These are phyloP conservation scores for Dryobates pubescens DNA, from an alignment of 2,797 vertebrate genomes.

Conservation along the genomic window DNA sequence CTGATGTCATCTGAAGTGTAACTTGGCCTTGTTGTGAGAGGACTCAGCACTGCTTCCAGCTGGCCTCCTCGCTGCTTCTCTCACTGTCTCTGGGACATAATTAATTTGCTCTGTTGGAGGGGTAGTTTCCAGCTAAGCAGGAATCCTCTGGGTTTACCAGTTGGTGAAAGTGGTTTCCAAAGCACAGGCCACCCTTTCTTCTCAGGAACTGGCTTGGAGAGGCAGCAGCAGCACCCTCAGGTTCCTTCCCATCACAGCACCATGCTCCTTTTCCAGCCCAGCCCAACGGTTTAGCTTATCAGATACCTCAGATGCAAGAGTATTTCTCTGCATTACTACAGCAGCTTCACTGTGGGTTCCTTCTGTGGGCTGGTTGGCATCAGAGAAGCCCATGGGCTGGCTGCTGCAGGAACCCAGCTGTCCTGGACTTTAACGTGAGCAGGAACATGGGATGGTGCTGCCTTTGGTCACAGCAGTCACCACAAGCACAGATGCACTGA, in stretches of 20 bases:
- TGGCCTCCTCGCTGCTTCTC: constrained; percentile 35
- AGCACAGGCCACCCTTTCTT: constrained; percentile 20
- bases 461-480: background rate
- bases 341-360: background rate
- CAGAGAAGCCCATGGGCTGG: background rate
- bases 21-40: constrained; percentile 6
- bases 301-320: fast-evolving
- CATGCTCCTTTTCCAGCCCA: background rate
- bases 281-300: background rate
- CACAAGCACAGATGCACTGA: fast-evolving
- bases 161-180: constrained; percentile 37
- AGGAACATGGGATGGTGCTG: background rate
- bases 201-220: background rate
- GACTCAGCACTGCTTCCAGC: constrained; percentile 25
- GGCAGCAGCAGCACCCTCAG: fast-evolving
- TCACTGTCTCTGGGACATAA: constrained; percentile 8
- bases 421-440: background rate
- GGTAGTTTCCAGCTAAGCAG: constrained; percentile 46
- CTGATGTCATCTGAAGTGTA: constrained; percentile 26
- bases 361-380: background rate
- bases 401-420: background rate
- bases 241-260: background rate
- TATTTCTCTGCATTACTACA: background rate
- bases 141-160: constrained; percentile 48
- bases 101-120: constrained; percentile 51